Percentiles rank a stretch among this genome's conserved stretches.
These are phyloP conservation scores for Trachurus trachurus DNA, from an alignment of 2,797 vertebrate species.

Conservation along the genomic window DNA sequence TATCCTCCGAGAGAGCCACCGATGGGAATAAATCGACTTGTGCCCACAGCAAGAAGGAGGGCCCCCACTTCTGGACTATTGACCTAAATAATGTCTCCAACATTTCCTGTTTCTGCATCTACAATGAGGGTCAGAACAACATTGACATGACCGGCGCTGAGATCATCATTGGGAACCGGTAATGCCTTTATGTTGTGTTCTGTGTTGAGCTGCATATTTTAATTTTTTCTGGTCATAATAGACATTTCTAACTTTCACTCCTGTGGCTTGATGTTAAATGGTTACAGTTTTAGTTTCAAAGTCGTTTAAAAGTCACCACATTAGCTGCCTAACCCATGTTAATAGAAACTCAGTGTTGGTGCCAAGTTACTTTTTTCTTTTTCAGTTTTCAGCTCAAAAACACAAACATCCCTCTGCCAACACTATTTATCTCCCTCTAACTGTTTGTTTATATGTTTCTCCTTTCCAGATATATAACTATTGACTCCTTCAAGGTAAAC, in stretches of 20 bases:
- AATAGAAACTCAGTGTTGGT: no score
- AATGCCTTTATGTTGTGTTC: conserved; percentile 17
- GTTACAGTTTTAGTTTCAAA: background rate
- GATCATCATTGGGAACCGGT: conserved; percentile 38
- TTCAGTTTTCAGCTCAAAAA: background rate
- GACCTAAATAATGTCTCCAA: conserved; percentile 27
- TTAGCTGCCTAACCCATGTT: no score
- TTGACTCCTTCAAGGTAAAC: fast-evolving
- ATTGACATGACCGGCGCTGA: fast-evolving
- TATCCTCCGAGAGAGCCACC: background rate
- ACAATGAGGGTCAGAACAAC: fast-evolving
- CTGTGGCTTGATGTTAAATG: background rate
- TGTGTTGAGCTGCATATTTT: background rate
- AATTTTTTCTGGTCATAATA: background rate
- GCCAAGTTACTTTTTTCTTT: no score
- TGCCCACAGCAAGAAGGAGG: fast-evolving
- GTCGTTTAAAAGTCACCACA: background rate
- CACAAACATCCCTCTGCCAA: background rate
- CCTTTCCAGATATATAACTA: background rate
- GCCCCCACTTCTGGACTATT: background rate
- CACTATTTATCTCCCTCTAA: background rate
- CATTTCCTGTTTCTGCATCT: conserved; percentile 9
- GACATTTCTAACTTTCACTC: background rate
- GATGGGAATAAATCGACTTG: fast-evolving
- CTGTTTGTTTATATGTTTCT: background rate